These are phyloP conservation scores for Drosophila pullipes DNA, from an alignment of 2,888 invertebrate species.

Conservation along the genomic window DNA sequence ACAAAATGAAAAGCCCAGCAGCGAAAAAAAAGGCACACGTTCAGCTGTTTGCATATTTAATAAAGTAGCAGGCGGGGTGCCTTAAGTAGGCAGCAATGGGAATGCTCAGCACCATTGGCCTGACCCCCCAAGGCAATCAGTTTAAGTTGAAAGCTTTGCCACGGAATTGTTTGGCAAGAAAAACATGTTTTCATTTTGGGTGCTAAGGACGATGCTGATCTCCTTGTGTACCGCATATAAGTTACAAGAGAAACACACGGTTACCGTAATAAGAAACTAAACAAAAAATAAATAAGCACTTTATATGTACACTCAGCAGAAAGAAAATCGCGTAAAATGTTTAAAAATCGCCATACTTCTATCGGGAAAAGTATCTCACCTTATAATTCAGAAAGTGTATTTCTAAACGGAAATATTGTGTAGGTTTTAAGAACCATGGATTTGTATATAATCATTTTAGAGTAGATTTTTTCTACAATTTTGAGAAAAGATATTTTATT, in stretches of 20 bases:
- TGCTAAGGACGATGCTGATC: constrained; percentile 37
- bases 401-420: neutral
- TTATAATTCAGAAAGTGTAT: neutral
- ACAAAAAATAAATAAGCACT: constrained; percentile 4
- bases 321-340: neutral
- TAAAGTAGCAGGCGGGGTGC: constrained; percentile 52
- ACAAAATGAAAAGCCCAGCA: constrained; percentile 20
- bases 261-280: constrained; percentile 55
- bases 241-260: constrained; percentile 36
- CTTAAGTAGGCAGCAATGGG: constrained; percentile 9
- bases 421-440: neutral
- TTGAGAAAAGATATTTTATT: neutral
- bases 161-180: constrained; percentile 13
- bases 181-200: constrained; percentile 46
- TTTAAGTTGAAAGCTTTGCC: constrained; percentile 49
- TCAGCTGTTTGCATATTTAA: constrained; percentile 72
- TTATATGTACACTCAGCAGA: neutral
- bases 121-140: constrained; percentile 62
- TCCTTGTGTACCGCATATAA: constrained; percentile 14
- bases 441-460: neutral
- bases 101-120: constrained; percentile 15
- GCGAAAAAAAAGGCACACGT: constrained; percentile 52
- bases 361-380: neutral
- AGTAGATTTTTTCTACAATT: neutral
- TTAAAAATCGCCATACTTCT: neutral